Percentiles rank a stretch among this genome's conserved stretches.
phyloP scores from a whole-genome alignment of 2,888 invertebrate species.

The Dynastes hyllus region DNA sequence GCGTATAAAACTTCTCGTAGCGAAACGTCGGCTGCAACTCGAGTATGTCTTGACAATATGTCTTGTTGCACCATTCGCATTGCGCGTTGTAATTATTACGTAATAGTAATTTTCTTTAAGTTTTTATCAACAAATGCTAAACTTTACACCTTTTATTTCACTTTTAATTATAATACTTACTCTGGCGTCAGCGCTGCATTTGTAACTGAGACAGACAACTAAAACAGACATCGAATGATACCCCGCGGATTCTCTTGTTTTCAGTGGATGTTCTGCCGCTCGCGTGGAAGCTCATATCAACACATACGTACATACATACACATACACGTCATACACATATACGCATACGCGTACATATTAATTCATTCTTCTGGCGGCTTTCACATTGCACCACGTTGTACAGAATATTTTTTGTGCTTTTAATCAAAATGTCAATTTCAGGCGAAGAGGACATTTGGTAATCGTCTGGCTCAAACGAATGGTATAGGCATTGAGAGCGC shows the following conservation, averaged over 20 bases:
- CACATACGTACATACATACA: conserved; percentile 14
- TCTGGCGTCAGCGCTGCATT: too few relatives aligned
- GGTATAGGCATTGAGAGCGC: not conserved
- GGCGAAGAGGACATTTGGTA: conserved; percentile 40
- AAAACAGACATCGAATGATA: conserved; percentile 18
- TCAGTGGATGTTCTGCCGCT: conserved; percentile 10
- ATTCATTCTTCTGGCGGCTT: conserved; percentile 23
- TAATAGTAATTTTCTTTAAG: too few relatives aligned
- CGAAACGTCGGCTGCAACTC: too few relatives aligned
- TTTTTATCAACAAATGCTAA: too few relatives aligned
- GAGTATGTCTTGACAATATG: too few relatives aligned
- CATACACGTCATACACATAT: not conserved
- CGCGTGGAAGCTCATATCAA: conserved; percentile 11
- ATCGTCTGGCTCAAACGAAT: conserved; percentile 19
- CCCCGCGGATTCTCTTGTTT: conserved; percentile 30
- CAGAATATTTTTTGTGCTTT: conserved; percentile 35
- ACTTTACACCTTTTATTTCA: too few relatives aligned
- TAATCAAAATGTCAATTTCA: conserved; percentile 47
- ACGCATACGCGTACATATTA: not conserved
- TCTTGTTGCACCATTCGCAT: too few relatives aligned
- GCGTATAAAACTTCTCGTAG: too few relatives aligned
- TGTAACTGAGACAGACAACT: not conserved
- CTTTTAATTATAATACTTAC: too few relatives aligned
- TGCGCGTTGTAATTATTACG: too few relatives aligned
- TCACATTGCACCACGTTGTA: conserved; percentile 8